Evolutionary conservation across 2,113 vertebrate genomes (phyloP), one percentile per base, ranked within the genome.

Genomic region (Plecotus auritus): DNA sequence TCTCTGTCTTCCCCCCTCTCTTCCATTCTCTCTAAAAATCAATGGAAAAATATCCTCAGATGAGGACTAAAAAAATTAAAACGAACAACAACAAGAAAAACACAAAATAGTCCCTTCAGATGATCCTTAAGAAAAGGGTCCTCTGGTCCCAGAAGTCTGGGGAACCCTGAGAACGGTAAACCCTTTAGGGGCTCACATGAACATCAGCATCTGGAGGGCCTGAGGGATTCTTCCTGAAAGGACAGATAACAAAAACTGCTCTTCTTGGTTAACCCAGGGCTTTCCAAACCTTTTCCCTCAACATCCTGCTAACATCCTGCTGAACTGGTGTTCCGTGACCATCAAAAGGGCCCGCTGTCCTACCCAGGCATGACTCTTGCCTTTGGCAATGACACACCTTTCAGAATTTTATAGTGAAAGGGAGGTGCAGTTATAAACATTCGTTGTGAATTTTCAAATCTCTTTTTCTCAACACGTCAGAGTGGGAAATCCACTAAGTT

Each of bases 401-500:
- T 40, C 28, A 85, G 45, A 85, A 77, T 72, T 16, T 77, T 37
- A 47, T 1, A 86, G 23, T 61, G 64, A 90, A 87, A 74, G 74
- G 72, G 8, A 61, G 40, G 26, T 84, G 74, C 69, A n/a, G 20
- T 80, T 51, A 69, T 42, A 76, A 66, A 85, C 5, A 77, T 56
- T 61, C 30, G 28, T 32, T 89, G 28, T 49, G 47, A 86, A 83
- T 59, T 30, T 91, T 93, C 49, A 80, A 88, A 59, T 59, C 37
- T 16, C 16, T 40, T 61, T 80, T 76, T 78, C 67, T 69, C 56
- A 76, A 69, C 18, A 28, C 49, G 20, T 51, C 54, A 45, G 42
- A 72, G 42, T 88, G 42, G 66, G n/a, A 91, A 88, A 67, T 49
- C 20, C 42, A 85, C 73, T 69, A 72, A 28, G 12, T 88, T 81